Evolutionary conservation across 2,797 vertebrate genomes (phyloP).

Genomic region (Acanthopagrus latus): DNA sequence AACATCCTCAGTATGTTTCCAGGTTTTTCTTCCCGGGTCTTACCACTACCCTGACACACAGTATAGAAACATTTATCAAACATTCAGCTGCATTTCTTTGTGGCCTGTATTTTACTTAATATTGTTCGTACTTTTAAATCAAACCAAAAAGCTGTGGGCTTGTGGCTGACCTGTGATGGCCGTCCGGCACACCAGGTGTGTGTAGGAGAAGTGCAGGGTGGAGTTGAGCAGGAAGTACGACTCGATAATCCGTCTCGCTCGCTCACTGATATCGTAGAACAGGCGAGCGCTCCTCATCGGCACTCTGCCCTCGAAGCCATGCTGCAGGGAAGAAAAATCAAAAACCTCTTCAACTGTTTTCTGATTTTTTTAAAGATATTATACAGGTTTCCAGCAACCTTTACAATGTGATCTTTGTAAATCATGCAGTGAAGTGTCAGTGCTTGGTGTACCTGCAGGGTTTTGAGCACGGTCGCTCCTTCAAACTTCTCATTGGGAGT

Average conservation of each 20-base stretch:
- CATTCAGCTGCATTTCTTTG: too few relatives aligned
- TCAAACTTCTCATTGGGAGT: constrained; percentile 98
- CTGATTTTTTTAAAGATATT: neutral
- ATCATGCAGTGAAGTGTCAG: neutral
- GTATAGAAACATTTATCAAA: neutral
- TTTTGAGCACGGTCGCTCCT: constrained; percentile 96
- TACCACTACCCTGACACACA: neutral
- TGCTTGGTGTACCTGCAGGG: constrained; percentile 88
- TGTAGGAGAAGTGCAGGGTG: constrained; percentile 97
- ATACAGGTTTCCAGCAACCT: fast-evolving
- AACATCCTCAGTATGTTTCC: neutral
- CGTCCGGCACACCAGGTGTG: constrained; percentile 96
- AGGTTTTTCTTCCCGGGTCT: neutral
- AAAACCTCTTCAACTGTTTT: neutral
- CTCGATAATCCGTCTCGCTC: constrained; percentile 90
- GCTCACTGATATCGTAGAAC: constrained; percentile 96
- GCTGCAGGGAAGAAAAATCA: constrained; percentile 78
- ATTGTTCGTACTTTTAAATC: too few relatives aligned
- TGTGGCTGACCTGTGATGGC: constrained; percentile 90
- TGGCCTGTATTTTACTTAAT: too few relatives aligned
- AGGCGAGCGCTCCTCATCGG: constrained; percentile 92
- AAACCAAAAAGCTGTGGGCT: too few relatives aligned
- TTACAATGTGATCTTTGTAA: neutral
- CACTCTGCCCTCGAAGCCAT: constrained; percentile 93
- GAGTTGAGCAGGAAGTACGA: constrained; percentile 97